Evolutionary conservation across 2,113 vertebrate genomes (phyloP), one percentile per base, ranked within the genome.

Genomic region (Oophaga pumilio): DNA sequence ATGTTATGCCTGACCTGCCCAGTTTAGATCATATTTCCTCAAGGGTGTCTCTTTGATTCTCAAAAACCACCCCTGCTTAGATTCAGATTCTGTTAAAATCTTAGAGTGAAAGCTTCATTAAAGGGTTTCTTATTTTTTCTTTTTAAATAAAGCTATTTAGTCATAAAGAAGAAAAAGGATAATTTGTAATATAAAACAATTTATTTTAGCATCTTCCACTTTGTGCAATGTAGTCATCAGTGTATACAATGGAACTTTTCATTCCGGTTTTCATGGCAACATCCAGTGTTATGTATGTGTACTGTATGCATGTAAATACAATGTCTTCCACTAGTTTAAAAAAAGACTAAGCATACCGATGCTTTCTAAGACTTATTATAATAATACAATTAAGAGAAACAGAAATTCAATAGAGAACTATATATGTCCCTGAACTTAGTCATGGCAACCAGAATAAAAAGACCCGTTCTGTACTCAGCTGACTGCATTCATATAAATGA

Each of bases 201-300:
- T 59, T 22, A 20, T 22, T 20, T 62, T 66, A 24, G 22, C 64
- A 24, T 24, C 24, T 66, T 66, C 22, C 64, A 66, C 7, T n/a
- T 66, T 10, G 5, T 9, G 20, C 18, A 62, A 20, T 7, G 60
- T 18, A 20, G 20, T n/a, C 3, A 62, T 5, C 20, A 62, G 60
- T 66, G 8, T 9, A n/a, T 0, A 69, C 66, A 69, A 69, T 69
- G 66, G 2, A 24, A 69, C 66, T 26, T 69, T 69, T 28, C 66
- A 24, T 69, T 69, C 64, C n/a, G 24, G 66, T 69, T 69, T 69
- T 69, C 66, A 69, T 26, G 66, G 66, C 66, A 69, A 69, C 66
- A 26, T 68, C 64, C 64, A 68, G 62, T 22, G 66, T 69, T 24
- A 28, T 13, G 24, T 56, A 56, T 56, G 7, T 56, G 8, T 26